Base-by-base conservation (phyloP, 2,797 vertebrate species). In the Poliocrania exsul region DNA sequence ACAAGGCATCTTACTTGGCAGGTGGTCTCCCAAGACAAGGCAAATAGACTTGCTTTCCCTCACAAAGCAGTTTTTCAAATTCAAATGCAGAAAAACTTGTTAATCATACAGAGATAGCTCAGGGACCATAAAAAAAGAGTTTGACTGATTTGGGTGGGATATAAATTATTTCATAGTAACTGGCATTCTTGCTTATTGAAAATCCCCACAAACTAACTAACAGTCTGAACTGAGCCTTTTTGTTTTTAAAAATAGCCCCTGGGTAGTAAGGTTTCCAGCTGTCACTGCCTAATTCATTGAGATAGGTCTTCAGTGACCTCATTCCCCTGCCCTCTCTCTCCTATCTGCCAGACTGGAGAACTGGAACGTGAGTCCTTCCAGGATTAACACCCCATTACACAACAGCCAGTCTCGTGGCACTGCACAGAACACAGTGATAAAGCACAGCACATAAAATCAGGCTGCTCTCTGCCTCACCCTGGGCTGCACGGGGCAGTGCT, bases 191-290 rank as follows among this genome's bases (percentile, higher is more conserved):
- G 64, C 86, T 84, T 42, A 69, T 57, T 84, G 60, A 91, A 79
- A 87, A 73, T 62, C 28, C 62, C 37, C 67, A 38, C 9, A 23
- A 75, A 40, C 57, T 87, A 95, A 81, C 87, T 46, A 89, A 84
- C 24, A 28, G 71, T 50, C 31, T 58, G 83, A 82, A 61, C 31
- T 0, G 0, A 78, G 67, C 7, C 35, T 83, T 66, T 88, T 84
- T 96, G 89, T 85, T 80, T 97, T 96, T 74, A 87, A 83, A 81
- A 96, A 91, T 38, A 91, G 62, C 33, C 70, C 65, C 66, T 54
- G 51, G 57, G 49, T 42, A 84, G 82, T 84, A 66, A 88, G 57
- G 37, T 23, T 93, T 96, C 57, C 51, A 79, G 50, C 42, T 88
- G 81, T 54, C 49, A 65, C 83, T 72, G 57, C 49, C 79, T 88